Evolutionary conservation across 1,140 invertebrate genomes (phyloP), one percentile per base, ranked within the genome.

Genomic region (Trichonephila clavata): DNA sequence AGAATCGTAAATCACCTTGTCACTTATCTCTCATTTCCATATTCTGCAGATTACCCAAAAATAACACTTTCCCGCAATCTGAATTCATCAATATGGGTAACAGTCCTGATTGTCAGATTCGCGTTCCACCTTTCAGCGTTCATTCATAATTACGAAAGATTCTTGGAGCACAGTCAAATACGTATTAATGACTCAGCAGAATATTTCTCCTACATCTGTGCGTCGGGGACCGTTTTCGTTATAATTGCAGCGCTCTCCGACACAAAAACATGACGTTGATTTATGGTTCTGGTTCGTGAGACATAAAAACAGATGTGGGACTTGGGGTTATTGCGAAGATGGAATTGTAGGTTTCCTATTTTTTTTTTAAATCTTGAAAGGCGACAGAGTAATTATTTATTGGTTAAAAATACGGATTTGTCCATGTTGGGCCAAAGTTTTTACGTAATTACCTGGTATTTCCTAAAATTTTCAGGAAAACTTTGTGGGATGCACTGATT

Each of bases 161-260:
- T 59, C 43, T 80, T 32, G 21, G 14, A 84, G 83, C 57, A 60
- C 50, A 59, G 20, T 60, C 83, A 84, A 59, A 60, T 60, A 84
- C 21, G 83, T 84, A 84, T 84, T 84, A 84, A 84, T 84, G 83
- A 84, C n/a, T 59, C 83, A 77, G 71, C 71, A 39, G 27, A 77
- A 18, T 32, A 32, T 77, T 20, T 68, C n/a, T 27, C 71, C 27
- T 27, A 18, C 27, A 27, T 77, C 61, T 63, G 18, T 2, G 61
- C 16, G 61, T 21, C 5, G 61, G 61, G 71, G 1, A 32, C 71
- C 27, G 14, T 77, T 27, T 32, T 27, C 24, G 27, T 39, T 77
- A 18, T 27, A 32, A 32, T 77, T 77, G 32, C 71, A 39, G 71
- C 27, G 32, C 24, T 18, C 18, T 77, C 27, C 32, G 71, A 18